Evolutionary conservation across 2,113 vertebrate species (phyloP), one percentile per base, ranked within the genome.

Genomic region (Forbesichthys agassizii): DNA sequence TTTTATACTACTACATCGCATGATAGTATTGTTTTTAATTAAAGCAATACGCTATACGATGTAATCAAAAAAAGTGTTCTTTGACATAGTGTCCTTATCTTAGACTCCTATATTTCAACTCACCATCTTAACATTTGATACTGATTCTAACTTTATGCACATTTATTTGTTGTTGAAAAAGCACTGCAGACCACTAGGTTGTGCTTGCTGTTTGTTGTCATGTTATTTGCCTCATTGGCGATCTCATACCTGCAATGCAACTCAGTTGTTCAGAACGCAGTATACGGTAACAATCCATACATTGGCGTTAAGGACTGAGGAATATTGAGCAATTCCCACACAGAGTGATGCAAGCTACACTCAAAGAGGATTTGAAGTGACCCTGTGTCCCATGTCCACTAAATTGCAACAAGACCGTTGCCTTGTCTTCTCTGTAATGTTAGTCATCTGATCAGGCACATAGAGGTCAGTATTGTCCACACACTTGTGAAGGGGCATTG

Each of bases 381-480:
- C 86, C 79, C 79, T 83, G 86, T 85, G 80, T 88, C 61, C 78
- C 76, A 84, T 13, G 11, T 88, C 76, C 60, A 66, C 78, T 82
- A 84, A 64, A 64, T 83, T 79, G 79, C 77, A 87, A 73, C 86
- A 90, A 91, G 85, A 90, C 87, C 84, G 87, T 63, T 73, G 85
- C 85, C 87, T 90, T 89, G 85, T 91, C 84, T 88, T 85, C 84
- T 85, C 84, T 88, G 88, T 90, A 90, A 90, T 88, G 88, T 86
- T 86, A 83, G 85, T 92, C 89, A 90, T 92, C 90, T 91, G 89
- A 90, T 88, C 88, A 69, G 88, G 75, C 84, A 86, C 83, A 84
- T 85, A 90, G 83, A 86, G 85, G 80, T 87, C 86, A 87, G 87
- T 80, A 90, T 90, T 88, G 89, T 91, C 77, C 85, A 74, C 73